Evolutionary conservation across 2,113 vertebrate genomes (phyloP).

Genomic region (Choloepus hoffmanni): DNA sequence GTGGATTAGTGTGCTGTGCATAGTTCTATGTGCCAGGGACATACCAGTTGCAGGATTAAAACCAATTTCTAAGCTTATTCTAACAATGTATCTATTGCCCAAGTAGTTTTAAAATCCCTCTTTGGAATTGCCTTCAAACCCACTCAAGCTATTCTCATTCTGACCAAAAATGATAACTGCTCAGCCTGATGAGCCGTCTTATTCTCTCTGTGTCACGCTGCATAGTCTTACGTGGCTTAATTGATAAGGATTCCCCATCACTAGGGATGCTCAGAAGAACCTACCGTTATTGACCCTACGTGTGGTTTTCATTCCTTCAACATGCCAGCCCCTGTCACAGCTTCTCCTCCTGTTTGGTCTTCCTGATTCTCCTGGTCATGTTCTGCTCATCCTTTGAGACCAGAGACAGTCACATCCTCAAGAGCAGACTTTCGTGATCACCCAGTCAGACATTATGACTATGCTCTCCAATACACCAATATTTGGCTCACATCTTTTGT

Average conservation of each 20-base stretch:
- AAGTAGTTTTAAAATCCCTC: not conserved
- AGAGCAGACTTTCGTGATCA: not conserved
- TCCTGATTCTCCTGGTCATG: not conserved
- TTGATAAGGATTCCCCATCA: not conserved
- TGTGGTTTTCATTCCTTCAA: not conserved
- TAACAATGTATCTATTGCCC: not conserved
- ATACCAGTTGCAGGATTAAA: not conserved
- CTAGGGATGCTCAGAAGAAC: not conserved
- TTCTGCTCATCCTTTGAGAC: constrained; percentile 27
- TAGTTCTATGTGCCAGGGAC: not conserved
- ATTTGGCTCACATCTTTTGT: not conserved
- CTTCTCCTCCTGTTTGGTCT: not conserved
- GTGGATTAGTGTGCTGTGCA: not conserved
- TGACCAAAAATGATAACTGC: not conserved
- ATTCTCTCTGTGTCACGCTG: not conserved
- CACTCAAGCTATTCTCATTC: not conserved
- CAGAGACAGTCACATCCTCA: not conserved
- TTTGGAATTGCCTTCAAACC: not conserved
- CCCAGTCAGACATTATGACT: not conserved
- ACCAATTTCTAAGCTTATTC: not conserved
- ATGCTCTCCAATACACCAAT: not conserved
- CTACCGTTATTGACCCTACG: not conserved
- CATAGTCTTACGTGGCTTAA: not conserved
- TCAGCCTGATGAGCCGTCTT: not conserved
- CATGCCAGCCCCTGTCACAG: not conserved